phyloP scores from a whole-genome alignment of 1,140 invertebrate genomes.

The Anastatus disparis region DNA sequence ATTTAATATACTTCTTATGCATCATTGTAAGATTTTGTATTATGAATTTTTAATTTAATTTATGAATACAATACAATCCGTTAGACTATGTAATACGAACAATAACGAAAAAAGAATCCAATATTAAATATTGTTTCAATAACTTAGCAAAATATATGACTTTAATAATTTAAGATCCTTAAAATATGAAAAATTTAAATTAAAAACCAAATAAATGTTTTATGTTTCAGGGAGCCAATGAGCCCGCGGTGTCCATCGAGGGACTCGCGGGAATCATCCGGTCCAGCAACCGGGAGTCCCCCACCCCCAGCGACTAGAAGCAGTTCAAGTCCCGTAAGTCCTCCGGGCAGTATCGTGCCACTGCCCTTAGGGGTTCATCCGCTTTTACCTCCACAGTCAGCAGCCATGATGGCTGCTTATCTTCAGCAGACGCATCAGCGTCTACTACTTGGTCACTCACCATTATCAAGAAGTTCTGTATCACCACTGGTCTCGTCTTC shows the following conservation, averaged over 20 bases:
- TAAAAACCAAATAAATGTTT: no score
- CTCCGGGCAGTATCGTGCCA: conserved; percentile 63
- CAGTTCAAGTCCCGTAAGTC: conserved; percentile 67
- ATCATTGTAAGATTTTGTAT: no score
- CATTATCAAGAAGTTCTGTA: conserved; percentile 71
- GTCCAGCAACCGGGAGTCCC: conserved; percentile 70
- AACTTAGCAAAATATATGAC: no score
- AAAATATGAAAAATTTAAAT: no score
- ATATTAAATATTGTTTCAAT: no score
- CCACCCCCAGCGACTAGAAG: conserved; percentile 70
- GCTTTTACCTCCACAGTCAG: conserved; percentile 78
- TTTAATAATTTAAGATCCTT: no score
- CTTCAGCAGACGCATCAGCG: conserved; percentile 77
- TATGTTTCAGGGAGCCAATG: conserved; percentile 77
- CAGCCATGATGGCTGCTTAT: conserved; percentile 80
- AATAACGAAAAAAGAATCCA: no score
- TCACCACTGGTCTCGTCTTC: conserved; percentile 72
- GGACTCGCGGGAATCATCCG: conserved; percentile 76
- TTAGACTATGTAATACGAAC: no score
- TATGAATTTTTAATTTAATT: no score
- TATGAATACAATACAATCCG: no score
- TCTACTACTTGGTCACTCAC: conserved; percentile 78
- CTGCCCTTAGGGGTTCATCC: conserved; percentile 64
- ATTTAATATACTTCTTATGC: no score
- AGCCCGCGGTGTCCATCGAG: conserved; percentile 82